Conservation (phyloP, 2,113 vertebrate species). For the Cavia aperea region DNA sequence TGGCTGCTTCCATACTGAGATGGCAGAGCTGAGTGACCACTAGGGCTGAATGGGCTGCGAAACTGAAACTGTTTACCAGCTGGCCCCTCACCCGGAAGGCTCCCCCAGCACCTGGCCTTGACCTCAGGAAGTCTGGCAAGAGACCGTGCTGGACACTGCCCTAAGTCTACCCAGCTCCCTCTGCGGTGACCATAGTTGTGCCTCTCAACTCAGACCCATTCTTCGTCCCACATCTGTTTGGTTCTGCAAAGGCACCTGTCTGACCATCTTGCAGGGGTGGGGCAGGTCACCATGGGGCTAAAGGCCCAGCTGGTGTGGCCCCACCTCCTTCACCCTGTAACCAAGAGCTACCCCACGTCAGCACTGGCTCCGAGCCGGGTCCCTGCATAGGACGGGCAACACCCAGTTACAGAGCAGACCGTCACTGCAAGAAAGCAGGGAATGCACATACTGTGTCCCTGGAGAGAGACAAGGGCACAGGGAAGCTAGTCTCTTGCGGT, state of each 20-base stretch:
- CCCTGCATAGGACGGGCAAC: background rate
- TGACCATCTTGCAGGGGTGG: background rate
- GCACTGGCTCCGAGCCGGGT: background rate
- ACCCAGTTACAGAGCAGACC: background rate
- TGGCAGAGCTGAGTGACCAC: background rate
- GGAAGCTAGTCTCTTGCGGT: background rate
- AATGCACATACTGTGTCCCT: too few species aligned
- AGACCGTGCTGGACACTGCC: background rate
- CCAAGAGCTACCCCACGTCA: background rate
- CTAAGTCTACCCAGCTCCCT: background rate
- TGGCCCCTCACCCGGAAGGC: background rate
- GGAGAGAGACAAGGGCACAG: background rate
- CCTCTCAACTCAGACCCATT: background rate
- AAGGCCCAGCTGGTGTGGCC: background rate
- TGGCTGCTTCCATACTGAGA: background rate
- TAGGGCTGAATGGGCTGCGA: background rate
- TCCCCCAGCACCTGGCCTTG: background rate
- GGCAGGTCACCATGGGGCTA: background rate
- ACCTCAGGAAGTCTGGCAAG: background rate
- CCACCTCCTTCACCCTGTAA: background rate
- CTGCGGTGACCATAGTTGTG: background rate
- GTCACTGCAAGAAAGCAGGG: background rate
- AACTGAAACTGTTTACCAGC: background rate
- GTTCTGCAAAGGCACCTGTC: background rate
- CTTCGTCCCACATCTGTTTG: background rate